A percentile compares a stretch with the other conserved stretches of the same genome.
phyloP scores from a whole-genome alignment of 2,888 invertebrate genomes.

The Dioctria rufipes region DNA sequence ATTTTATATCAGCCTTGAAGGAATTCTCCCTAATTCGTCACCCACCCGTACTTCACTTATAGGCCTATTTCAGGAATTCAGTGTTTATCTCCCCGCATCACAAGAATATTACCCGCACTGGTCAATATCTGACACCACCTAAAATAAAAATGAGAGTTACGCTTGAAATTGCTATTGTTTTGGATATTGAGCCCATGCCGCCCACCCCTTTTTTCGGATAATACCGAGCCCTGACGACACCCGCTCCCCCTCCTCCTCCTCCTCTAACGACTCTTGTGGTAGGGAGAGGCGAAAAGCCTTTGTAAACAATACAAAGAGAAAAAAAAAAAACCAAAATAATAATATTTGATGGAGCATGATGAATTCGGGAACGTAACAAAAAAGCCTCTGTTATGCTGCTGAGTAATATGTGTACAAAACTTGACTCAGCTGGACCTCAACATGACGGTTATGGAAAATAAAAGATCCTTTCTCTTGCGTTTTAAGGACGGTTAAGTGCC shows the following conservation, averaged over 20 bases:
- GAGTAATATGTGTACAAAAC: neutral
- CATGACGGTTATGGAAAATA: neutral
- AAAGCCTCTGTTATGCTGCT: neutral
- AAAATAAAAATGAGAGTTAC: neutral
- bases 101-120: neutral
- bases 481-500: slow-evolving; percentile 30
- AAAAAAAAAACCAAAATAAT: too few species aligned
- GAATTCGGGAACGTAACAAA: slow-evolving; percentile 12
- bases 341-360: slow-evolving; percentile 29
- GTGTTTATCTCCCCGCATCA: too few species aligned
- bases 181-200: neutral
- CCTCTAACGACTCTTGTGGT: too few species aligned
- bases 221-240: too few species aligned
- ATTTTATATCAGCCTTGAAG: neutral
- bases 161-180: neutral
- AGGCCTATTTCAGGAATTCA: too few species aligned
- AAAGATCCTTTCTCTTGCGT: slow-evolving; percentile 11
- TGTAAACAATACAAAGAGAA: slow-evolving; percentile 18
- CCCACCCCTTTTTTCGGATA: too few species aligned
- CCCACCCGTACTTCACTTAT: neutral
- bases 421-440: neutral
- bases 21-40: neutral
- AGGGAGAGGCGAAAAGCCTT: neutral
- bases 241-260: too few species aligned
- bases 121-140: neutral